Conservation (phyloP, 2,888 invertebrate genomes). For the Tipula helvola region DNA sequence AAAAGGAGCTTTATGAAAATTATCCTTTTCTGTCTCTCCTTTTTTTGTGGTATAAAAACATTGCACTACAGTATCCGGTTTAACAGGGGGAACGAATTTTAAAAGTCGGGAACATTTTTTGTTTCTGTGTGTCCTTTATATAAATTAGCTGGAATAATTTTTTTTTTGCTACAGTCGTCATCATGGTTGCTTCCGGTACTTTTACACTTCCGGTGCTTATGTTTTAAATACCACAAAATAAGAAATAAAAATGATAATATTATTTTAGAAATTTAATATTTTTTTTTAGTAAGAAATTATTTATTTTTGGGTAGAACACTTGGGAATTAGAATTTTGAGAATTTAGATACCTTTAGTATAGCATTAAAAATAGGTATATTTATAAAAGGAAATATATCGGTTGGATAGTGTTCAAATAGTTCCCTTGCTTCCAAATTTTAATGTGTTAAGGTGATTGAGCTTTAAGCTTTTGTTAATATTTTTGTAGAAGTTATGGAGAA, state of each 20-base stretch:
- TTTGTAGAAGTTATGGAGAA: no score
- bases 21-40: background rate
- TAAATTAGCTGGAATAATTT: background rate
- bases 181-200: background rate
- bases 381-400: background rate
- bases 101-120: background rate
- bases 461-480: no score
- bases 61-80: background rate
- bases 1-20: background rate
- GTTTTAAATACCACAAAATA: background rate
- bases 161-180: background rate
- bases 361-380: background rate
- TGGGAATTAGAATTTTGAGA: background rate
- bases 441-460: no score
- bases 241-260: background rate
- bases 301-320: background rate
- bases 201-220: background rate
- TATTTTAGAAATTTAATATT: background rate
- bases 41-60: background rate
- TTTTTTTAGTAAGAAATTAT: background rate
- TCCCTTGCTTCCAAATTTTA: no score
- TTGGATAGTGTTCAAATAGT: no score
- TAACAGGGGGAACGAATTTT: background rate
- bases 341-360: background rate
- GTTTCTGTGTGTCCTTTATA: background rate